Conservation (phyloP, 2,888 invertebrate genomes). For the Ischnura elegans region DNA sequence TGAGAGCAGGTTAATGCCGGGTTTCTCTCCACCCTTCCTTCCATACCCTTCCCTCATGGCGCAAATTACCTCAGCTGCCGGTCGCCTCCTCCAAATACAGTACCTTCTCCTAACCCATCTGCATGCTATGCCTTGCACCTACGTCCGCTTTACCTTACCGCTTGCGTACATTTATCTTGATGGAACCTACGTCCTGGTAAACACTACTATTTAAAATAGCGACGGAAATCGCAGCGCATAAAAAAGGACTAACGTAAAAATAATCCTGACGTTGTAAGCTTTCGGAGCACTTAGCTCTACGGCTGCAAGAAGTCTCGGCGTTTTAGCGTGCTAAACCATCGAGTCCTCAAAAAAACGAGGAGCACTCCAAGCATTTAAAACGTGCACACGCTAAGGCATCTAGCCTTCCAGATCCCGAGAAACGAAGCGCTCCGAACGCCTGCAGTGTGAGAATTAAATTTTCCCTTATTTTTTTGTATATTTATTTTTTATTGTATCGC, state of each 20-base stretch:
- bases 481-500: background rate
- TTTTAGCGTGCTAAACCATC: conserved; percentile 11
- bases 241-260: background rate
- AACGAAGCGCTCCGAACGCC: background rate
- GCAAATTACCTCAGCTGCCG: no score
- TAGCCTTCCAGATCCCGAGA: background rate
- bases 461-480: background rate
- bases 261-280: background rate
- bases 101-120: background rate
- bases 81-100: no score
- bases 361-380: background rate
- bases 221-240: background rate
- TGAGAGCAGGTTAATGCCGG: no score
- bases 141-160: background rate
- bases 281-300: background rate
- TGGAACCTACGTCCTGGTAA: background rate
- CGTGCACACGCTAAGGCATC: background rate
- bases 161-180: background rate
- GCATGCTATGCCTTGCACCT: background rate
- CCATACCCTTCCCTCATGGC: no score
- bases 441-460: background rate
- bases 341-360: background rate
- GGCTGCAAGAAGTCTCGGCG: background rate
- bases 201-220: background rate
- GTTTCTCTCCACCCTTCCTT: no score